phyloP scores from a whole-genome alignment of 2,113 vertebrate species.

The Nothoprocta pentlandii region DNA sequence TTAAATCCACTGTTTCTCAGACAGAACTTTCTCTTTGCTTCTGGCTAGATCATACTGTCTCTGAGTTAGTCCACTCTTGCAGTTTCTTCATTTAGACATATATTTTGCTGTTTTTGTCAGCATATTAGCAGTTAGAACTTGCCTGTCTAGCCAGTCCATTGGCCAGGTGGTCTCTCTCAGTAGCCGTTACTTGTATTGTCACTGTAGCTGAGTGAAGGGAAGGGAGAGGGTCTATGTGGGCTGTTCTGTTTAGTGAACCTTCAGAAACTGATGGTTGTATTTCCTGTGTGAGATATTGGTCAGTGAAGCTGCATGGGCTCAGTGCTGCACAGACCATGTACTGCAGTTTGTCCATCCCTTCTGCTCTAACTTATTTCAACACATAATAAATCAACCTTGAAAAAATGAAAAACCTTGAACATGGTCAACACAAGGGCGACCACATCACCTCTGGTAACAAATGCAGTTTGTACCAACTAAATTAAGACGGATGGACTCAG shows the following conservation, averaged over 20 bases:
- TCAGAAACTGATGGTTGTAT: background rate
- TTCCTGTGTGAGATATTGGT: background rate
- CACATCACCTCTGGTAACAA: background rate
- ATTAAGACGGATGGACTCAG: background rate
- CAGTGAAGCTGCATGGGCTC: background rate
- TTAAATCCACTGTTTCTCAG: background rate
- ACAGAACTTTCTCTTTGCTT: background rate
- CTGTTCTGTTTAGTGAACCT: accelerated
- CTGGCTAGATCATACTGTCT: background rate
- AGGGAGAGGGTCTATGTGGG: background rate
- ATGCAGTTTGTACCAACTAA: background rate
- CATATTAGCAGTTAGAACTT: background rate
- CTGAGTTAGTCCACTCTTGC: background rate
- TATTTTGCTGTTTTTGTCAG: background rate
- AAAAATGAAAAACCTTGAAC: background rate
- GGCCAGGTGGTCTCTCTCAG: background rate
- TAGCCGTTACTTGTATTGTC: background rate
- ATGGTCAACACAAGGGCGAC: background rate
- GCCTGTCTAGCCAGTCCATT: background rate
- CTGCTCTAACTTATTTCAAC: background rate
- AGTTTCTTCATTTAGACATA: background rate
- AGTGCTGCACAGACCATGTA: background rate
- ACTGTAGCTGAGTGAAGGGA: background rate
- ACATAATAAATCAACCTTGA: no score
- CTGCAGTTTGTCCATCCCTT: background rate